Evolutionary conservation across 2,797 vertebrate genomes (phyloP), one percentile per base, ranked within the genome.

Genomic region (Melanogrammus aeglefinus): DNA sequence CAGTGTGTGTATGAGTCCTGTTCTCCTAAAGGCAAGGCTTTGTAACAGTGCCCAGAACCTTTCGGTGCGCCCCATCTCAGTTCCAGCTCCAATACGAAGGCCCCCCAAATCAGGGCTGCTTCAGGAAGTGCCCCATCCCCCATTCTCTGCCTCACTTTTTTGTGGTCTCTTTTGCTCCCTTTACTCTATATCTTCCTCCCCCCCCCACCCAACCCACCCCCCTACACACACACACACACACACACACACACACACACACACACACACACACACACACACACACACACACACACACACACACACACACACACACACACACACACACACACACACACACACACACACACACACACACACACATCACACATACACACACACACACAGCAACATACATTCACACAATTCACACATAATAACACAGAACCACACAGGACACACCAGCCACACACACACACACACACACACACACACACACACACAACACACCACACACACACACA

Each of bases 111-210:
- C 77, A 87, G 75, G 77, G 85, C 77, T 82, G 72, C 83, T 72
- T 75, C 87, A 91, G 90, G 87, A 92, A 90, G 86, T 86, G 79
- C 80, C 88, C 88, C 86, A 86, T 85, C 91, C 88, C 90, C 89
- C 77, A 29, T 27, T 69, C 66, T 35, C 76, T 57, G 70, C 72
- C 75, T 76, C 74, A 72, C 79, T 57, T 57, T 57, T 57, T 57
- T 57, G 51, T 57, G 21, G 18, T 18, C 6, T 27, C 9, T 66
- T 27, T 66, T 10, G n/a, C 57, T 66, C 57, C 27, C 57, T 24
- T 66, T 10, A 24, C 57, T 66, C 57, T 66, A 8, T 66, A 24
- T 66, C 57, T 66, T 10, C 9, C 57, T 27, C 57, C 10, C 57
- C 10, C 57, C 21, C 47, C 21, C 47, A 3, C 47, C 7, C 47